These are phyloP conservation scores for Phanerotoma sp. DNA, from an alignment of 2,888 invertebrate species.

Conservation along the genomic window DNA sequence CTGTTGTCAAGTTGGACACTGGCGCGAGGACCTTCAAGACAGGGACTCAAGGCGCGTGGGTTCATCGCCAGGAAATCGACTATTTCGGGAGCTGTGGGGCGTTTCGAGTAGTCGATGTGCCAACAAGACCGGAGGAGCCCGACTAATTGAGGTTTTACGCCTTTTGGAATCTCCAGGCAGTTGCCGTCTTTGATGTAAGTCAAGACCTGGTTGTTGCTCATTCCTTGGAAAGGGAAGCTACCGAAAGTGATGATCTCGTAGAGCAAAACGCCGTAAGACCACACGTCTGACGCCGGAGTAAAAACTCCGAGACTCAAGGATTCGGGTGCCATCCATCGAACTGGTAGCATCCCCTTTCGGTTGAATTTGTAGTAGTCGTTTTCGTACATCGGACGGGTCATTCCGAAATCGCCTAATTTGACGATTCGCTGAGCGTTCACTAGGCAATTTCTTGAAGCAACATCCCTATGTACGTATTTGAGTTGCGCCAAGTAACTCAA, in stretches of 20 bases:
- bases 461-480: slow-evolving; percentile 88
- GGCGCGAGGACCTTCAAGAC: slow-evolving; percentile 73
- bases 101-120: slow-evolving; percentile 68
- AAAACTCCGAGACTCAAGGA: slow-evolving; percentile 80
- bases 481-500: slow-evolving; percentile 80
- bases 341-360: slow-evolving; percentile 82
- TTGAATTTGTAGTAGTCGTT: slow-evolving; percentile 89
- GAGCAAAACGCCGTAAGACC: slow-evolving; percentile 86
- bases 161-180: slow-evolving; percentile 72
- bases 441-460: slow-evolving; percentile 78
- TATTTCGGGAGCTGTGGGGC: slow-evolving; percentile 77
- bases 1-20: slow-evolving; percentile 74
- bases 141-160: slow-evolving; percentile 74
- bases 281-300: slow-evolving; percentile 84
- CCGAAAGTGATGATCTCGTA: slow-evolving; percentile 91
- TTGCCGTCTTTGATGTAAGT: slow-evolving; percentile 77
- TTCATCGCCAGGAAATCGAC: slow-evolving; percentile 78
- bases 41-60: slow-evolving; percentile 75
- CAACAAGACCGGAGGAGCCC: slow-evolving; percentile 79
- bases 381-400: slow-evolving; percentile 86
- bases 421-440: slow-evolving; percentile 72
- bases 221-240: slow-evolving; percentile 85
- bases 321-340: slow-evolving; percentile 94
- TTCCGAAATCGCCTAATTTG: slow-evolving; percentile 86
- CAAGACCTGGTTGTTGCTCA: slow-evolving; percentile 82